Evolutionary conservation across 92 coral and sea anemone species (phyloP).

Genomic region (Palythoa caribaeorum): DNA sequence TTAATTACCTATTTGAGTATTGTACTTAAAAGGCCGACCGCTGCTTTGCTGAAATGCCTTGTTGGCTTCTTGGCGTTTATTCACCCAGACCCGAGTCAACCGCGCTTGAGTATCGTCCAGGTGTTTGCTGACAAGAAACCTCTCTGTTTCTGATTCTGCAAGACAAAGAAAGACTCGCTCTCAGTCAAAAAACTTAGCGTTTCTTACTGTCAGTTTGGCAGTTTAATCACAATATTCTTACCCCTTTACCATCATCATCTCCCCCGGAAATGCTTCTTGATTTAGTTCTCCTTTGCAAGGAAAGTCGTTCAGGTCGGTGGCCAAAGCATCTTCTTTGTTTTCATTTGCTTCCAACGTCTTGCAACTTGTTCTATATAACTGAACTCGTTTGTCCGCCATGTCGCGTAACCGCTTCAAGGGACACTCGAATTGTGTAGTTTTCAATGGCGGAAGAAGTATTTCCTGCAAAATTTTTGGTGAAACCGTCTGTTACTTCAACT

Average conservation of each 20-base stretch:
- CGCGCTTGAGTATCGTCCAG: background rate
- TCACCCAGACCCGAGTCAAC: slow-evolving; percentile 17
- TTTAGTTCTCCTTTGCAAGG: background rate
- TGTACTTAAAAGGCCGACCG: background rate
- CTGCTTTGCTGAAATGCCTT: background rate
- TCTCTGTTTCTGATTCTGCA: background rate
- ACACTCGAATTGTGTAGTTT: slow-evolving; percentile 26
- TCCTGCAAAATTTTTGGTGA: background rate
- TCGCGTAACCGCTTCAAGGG: slow-evolving; percentile 46
- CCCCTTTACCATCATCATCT: background rate
- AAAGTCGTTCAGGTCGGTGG: background rate
- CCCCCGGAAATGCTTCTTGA: background rate
- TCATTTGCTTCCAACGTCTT: background rate
- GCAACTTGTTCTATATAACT: background rate
- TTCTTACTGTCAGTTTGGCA: no score
- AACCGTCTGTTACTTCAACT: no score
- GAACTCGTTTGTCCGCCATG: slow-evolving; percentile 29
- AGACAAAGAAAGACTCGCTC: background rate
- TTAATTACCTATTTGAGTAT: no score
- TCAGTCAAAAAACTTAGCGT: no score
- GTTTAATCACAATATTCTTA: background rate
- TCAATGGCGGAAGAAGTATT: slow-evolving; percentile 27
- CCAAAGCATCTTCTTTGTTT: background rate
- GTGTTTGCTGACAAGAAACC: background rate
- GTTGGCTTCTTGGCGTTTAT: background rate